Percentiles rank a stretch among this genome's conserved stretches.
phyloP scores from a whole-genome alignment of 2,113 vertebrate genomes.

The Phrynosoma platyrhinos region DNA sequence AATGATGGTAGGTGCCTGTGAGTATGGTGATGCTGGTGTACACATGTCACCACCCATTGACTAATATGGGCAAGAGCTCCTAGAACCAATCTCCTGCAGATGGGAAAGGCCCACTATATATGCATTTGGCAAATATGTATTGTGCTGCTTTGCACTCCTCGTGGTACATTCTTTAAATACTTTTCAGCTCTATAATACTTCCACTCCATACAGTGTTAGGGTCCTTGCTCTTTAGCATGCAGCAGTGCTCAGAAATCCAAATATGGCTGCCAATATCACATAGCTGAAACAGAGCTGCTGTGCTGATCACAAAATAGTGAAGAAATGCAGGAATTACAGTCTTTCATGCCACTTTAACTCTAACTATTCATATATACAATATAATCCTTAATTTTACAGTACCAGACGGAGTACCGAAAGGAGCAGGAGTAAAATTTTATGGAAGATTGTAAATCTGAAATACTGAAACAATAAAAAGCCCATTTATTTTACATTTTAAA shows the following conservation, averaged over 20 bases:
- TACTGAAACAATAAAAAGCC: background rate
- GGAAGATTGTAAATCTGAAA: background rate
- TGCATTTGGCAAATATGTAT: background rate
- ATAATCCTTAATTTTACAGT: background rate
- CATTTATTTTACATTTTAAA: constrained; percentile 9
- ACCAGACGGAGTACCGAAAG: background rate
- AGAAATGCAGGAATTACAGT: background rate
- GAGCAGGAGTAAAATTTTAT: constrained; percentile 21
- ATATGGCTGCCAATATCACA: background rate
- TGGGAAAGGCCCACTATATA: too few relatives aligned
- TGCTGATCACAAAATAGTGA: background rate
- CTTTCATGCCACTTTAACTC: background rate
- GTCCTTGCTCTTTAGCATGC: background rate
- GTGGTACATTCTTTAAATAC: background rate
- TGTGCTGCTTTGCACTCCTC: background rate
- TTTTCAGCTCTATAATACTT: too few relatives aligned
- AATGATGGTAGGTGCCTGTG: too few relatives aligned
- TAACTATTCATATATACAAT: background rate
- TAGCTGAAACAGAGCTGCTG: background rate
- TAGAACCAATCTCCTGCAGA: too few relatives aligned
- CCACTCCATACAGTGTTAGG: too few relatives aligned
- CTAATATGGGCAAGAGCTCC: too few relatives aligned
- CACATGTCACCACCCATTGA: too few relatives aligned
- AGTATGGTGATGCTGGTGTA: too few relatives aligned
- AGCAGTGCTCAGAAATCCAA: background rate